Conservation (phyloP, 2,888 invertebrate species). For the Galeopsomyia nigrocyanea region DNA sequence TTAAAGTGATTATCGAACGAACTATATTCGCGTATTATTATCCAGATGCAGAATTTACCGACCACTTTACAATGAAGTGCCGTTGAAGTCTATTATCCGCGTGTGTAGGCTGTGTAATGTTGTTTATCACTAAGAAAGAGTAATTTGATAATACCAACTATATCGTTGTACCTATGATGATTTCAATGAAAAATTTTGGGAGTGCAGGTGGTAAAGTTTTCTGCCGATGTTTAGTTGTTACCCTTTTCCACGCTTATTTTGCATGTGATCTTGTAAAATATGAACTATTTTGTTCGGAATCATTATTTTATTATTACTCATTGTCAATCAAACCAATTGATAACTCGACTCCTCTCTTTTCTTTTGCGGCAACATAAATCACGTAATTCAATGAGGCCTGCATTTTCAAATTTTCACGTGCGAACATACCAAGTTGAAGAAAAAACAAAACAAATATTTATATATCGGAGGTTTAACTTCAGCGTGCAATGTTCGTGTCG, state of each 20-base stretch:
- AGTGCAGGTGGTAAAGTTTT: constrained; percentile 39
- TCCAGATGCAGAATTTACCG: constrained; percentile 30
- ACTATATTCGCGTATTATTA: constrained; percentile 13
- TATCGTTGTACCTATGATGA: constrained; percentile 13
- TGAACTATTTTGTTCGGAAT: too few relatives aligned
- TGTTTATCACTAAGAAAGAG: constrained; percentile 42
- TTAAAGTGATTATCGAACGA: constrained; percentile 21
- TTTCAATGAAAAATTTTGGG: constrained; percentile 41
- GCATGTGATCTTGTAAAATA: too few relatives aligned
- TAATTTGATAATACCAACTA: constrained; percentile 40
- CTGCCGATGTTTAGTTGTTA: not conserved
- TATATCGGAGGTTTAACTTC: constrained; percentile 60
- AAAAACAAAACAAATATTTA: constrained; percentile 53
- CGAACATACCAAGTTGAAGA: constrained; percentile 41
- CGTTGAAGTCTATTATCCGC: constrained; percentile 42
- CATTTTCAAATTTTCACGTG: constrained; percentile 43
- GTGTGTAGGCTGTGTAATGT: constrained; percentile 38
- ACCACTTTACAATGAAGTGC: constrained; percentile 25
- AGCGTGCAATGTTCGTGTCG: constrained; percentile 33
- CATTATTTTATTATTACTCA: too few relatives aligned
- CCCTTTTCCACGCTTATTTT: too few relatives aligned
- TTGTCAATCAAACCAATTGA: not conserved
- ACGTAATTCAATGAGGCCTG: constrained; percentile 30
- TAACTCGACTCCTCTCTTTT: not conserved
- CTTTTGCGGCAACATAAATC: not conserved